A percentile compares a stretch with the other conserved stretches of the same genome.
Evolutionary conservation across 2,113 vertebrate species (phyloP).

Genomic region (Anolis carolinensis): DNA sequence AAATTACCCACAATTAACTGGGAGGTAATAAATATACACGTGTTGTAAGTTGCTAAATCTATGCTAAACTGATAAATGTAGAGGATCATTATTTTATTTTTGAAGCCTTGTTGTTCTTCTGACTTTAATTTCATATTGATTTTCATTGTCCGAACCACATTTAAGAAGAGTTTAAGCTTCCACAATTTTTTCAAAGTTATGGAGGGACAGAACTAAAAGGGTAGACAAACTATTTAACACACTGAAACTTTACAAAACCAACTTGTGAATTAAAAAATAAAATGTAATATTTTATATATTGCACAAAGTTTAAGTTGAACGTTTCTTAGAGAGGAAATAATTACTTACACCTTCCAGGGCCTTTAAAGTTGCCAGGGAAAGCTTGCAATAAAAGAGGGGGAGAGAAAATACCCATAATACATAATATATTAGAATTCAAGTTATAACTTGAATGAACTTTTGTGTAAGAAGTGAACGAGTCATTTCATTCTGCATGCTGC

Average conservation of each 20-base stretch:
- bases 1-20: neutral
- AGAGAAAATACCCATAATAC: constrained; percentile 8
- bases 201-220: neutral
- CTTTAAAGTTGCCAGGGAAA: constrained; percentile 22
- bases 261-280: neutral
- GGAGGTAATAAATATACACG: neutral
- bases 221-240: neutral
- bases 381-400: constrained; percentile 35
- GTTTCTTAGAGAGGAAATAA: neutral
- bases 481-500: neutral
- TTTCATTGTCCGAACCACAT: neutral
- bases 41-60: neutral
- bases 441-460: neutral
- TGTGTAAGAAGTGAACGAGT: neutral
- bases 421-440: neutral
- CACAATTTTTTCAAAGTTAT: neutral
- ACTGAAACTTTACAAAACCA: neutral
- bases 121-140: neutral
- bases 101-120: neutral
- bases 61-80: neutral
- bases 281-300: neutral
- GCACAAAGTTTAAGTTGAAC: neutral
- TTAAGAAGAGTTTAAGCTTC: neutral
- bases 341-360: constrained; percentile 30
- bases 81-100: neutral